A percentile compares a stretch with the other conserved stretches of the same genome.
phyloP scores from a whole-genome alignment of 30 jellyfish, hydroid and myxozoan species.

The Mastigias papua region DNA sequence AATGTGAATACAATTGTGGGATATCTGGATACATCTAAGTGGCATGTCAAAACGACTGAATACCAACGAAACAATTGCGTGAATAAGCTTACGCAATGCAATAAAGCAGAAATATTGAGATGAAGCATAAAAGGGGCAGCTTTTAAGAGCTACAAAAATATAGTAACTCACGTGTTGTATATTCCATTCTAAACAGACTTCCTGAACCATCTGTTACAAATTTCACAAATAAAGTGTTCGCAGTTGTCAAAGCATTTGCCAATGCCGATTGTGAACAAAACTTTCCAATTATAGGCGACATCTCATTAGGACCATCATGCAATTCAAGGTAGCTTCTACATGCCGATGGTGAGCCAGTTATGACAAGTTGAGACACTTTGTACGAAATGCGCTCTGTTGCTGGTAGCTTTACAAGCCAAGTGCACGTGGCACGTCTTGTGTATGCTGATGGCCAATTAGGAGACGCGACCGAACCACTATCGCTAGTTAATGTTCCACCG shows the following conservation, averaged over 20 bases:
- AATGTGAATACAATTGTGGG: no score
- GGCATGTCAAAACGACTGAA: no score
- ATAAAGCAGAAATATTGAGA: no score
- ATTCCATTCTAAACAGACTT: conserved; percentile 52
- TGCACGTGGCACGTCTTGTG: conserved; percentile 39
- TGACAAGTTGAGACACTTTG: conserved; percentile 32
- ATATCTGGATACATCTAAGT: no score
- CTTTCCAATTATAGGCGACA: conserved; percentile 71
- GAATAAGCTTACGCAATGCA: no score
- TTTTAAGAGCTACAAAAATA: not conserved
- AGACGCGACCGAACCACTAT: conserved; percentile 63
- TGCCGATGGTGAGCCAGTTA: conserved; percentile 30
- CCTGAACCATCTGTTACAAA: conserved; percentile 78
- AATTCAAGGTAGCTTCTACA: conserved; percentile 59
- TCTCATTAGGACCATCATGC: conserved; percentile 55
- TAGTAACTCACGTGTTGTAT: conserved; percentile 68
- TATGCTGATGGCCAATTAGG: conserved; percentile 78
- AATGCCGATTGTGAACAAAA: conserved; percentile 54
- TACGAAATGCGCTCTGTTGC: conserved; percentile 46
- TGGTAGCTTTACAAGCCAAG: conserved; percentile 72
- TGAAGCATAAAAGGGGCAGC: no score
- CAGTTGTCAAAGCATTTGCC: conserved; percentile 39
- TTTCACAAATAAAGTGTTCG: conserved; percentile 46
- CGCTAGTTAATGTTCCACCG: conserved; percentile 73
- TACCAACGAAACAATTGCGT: no score